A percentile compares a stretch with the other conserved stretches of the same genome.
phyloP scores from a whole-genome alignment of 2,888 invertebrate genomes.

The Ligdia adustata region DNA sequence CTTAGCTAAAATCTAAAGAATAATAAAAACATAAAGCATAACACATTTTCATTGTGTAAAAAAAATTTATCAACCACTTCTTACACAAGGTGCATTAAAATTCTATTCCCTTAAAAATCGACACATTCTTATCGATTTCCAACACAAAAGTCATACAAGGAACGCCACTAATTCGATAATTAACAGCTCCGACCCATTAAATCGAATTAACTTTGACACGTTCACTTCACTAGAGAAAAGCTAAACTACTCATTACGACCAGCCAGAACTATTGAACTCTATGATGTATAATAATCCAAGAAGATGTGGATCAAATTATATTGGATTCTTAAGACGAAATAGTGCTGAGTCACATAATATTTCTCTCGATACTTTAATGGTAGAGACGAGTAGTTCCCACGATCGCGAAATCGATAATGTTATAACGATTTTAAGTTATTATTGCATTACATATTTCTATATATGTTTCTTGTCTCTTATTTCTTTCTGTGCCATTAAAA shows the following conservation, averaged over 20 bases:
- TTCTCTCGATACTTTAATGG: conserved; percentile 61
- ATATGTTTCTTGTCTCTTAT: too few relatives aligned
- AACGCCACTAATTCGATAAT: conserved; percentile 76
- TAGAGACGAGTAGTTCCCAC: conserved; percentile 64
- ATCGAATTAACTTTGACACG: conserved; percentile 81
- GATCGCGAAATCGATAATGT: conserved; percentile 77
- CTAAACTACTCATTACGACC: conserved; percentile 74
- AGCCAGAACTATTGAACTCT: conserved; percentile 51
- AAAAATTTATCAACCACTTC: too few relatives aligned
- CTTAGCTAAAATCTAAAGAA: too few relatives aligned
- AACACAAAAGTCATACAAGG: conserved; percentile 41
- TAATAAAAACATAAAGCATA: too few relatives aligned
- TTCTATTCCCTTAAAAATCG: too few relatives aligned
- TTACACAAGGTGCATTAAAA: too few relatives aligned
- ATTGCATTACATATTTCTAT: conserved; percentile 1
- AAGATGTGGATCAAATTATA: conserved; percentile 11
- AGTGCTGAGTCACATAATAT: conserved; percentile 68
- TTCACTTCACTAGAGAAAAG: conserved; percentile 74
- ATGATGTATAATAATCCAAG: conserved; percentile 1
- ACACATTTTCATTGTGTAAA: too few relatives aligned
- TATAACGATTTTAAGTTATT: conserved; percentile 31
- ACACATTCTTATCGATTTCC: too few relatives aligned
- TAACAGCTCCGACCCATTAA: conserved; percentile 72
- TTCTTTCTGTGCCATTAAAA: too few relatives aligned
- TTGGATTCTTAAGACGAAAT: conserved; percentile 50